Percentiles rank a stretch among this genome's conserved stretches.
Evolutionary conservation across 2,888 invertebrate genomes (phyloP).

Genomic region (Hypselothyrea guttata): DNA sequence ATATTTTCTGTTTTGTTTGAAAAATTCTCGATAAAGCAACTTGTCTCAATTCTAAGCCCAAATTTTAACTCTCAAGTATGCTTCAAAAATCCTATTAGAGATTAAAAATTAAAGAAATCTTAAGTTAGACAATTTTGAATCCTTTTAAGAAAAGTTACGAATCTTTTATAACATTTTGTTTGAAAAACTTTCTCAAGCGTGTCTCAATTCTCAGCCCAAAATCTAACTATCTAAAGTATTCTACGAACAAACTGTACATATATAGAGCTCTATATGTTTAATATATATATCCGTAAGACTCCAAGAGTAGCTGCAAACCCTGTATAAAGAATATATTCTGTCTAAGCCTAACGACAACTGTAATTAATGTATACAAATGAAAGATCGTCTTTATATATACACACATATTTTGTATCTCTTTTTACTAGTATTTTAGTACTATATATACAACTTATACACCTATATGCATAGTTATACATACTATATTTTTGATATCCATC

Average conservation of each 20-base stretch:
- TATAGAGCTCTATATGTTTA: slow-evolving; percentile 42
- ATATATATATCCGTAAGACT: slow-evolving; percentile 59
- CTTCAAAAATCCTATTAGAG: no score
- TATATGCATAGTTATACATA: slow-evolving; percentile 5
- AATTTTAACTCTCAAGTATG: slow-evolving; percentile 68
- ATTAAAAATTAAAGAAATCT: no score
- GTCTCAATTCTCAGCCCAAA: slow-evolving; percentile 58
- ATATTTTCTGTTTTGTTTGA: slow-evolving; percentile 10
- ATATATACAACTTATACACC: slow-evolving; percentile 31
- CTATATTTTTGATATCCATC: slow-evolving; percentile 60
- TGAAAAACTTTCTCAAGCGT: slow-evolving; percentile 21
- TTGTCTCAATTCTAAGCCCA: slow-evolving; percentile 59
- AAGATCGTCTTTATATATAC: slow-evolving; percentile 32
- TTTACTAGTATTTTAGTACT: slow-evolving; percentile 60
- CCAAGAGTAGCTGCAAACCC: slow-evolving; percentile 47
- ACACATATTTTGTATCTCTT: slow-evolving; percentile 44
- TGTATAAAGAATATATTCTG: slow-evolving; percentile 44
- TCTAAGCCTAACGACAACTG: slow-evolving; percentile 15
- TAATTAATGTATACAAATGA: slow-evolving; percentile 31
- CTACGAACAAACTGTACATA: slow-evolving; percentile 61
- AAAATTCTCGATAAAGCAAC: slow-evolving; percentile 19
- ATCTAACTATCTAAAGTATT: slow-evolving; percentile 67
- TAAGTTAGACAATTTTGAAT: no score
- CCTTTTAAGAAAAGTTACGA: slow-evolving; percentile 63
- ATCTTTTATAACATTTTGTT: slow-evolving; percentile 12